These are phyloP conservation scores for Semnornis frantzii DNA, from an alignment of 2,113 vertebrate species.

Conservation along the genomic window DNA sequence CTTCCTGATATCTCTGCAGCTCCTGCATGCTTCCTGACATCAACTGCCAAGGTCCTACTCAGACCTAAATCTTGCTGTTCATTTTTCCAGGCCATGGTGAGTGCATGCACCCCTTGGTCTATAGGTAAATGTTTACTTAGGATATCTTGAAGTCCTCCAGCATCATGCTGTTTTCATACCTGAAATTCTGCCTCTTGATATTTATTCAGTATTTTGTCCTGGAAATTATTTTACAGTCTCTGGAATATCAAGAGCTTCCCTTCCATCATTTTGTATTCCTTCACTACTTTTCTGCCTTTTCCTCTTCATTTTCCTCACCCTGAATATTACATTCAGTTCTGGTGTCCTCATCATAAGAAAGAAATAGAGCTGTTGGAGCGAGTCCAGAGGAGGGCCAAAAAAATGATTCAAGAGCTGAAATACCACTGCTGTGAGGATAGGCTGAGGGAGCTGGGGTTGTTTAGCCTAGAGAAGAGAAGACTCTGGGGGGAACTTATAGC, in stretches of 20 bases:
- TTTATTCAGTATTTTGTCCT: not conserved
- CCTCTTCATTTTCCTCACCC: not conserved
- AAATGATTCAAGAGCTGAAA: too few relatives aligned
- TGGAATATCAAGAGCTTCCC: not conserved
- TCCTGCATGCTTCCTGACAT: not conserved
- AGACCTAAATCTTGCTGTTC: not conserved
- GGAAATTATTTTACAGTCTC: not conserved
- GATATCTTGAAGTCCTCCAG: not conserved
- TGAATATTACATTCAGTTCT: not conserved
- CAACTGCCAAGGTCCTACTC: not conserved
- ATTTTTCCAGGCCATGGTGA: not conserved
- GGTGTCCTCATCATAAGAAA: too few relatives aligned
- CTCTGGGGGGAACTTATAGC: too few relatives aligned
- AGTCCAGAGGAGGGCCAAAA: too few relatives aligned
- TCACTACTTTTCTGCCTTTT: not conserved
- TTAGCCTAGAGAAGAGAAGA: too few relatives aligned
- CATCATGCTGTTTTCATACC: not conserved
- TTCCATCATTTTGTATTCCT: not conserved
- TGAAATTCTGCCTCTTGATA: not conserved
- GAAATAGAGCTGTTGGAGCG: too few relatives aligned
- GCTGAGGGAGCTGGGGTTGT: too few relatives aligned
- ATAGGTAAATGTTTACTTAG: not conserved
- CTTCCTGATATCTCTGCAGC: not conserved
- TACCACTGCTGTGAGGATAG: too few relatives aligned
- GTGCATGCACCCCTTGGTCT: not conserved